A percentile compares a stretch with the other conserved stretches of the same genome.
Evolutionary conservation across 2,797 vertebrate genomes (phyloP).

Genomic region (Melanotaenia trifasciata): DNA sequence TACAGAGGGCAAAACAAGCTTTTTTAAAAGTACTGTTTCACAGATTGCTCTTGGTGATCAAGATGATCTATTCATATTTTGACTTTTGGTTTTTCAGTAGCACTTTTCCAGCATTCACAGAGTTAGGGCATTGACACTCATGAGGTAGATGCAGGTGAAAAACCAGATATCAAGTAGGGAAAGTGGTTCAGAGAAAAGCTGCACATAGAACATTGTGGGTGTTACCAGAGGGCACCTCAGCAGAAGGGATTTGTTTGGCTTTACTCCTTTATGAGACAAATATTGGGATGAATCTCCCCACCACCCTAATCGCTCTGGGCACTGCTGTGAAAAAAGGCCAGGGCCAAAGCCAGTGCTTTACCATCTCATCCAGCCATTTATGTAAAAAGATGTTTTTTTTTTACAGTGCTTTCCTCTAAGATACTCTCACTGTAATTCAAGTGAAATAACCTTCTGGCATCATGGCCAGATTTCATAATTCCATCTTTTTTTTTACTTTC

Average conservation of each 20-base stretch:
- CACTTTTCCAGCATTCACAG: slow-evolving; percentile 20
- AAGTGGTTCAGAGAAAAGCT: slow-evolving; percentile 29
- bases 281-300: slow-evolving; percentile 67
- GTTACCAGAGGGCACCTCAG: slow-evolving; percentile 63
- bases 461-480: neutral
- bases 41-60: slow-evolving; percentile 3
- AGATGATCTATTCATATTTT: slow-evolving; percentile 9
- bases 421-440: slow-evolving; percentile 14
- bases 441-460: slow-evolving; percentile 18
- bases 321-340: slow-evolving; percentile 64
- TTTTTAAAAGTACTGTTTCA: neutral
- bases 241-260: slow-evolving; percentile 73
- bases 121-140: slow-evolving; percentile 9
- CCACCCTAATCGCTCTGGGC: slow-evolving; percentile 53
- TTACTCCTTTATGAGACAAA: slow-evolving; percentile 76
- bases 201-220: slow-evolving; percentile 34
- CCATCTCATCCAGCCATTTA: slow-evolving; percentile 71
- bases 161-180: slow-evolving; percentile 17
- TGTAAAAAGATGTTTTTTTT: slow-evolving; percentile 56
- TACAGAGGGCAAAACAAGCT: neutral
- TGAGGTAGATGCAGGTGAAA: slow-evolving; percentile 10
- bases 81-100: slow-evolving; percentile 8
- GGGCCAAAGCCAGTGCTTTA: slow-evolving; percentile 56
- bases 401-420: slow-evolving; percentile 20
- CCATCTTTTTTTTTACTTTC: slow-evolving; percentile 24